Evolutionary conservation across 2,797 vertebrate genomes (phyloP).

Genomic region (Denticeps clupeoides): DNA sequence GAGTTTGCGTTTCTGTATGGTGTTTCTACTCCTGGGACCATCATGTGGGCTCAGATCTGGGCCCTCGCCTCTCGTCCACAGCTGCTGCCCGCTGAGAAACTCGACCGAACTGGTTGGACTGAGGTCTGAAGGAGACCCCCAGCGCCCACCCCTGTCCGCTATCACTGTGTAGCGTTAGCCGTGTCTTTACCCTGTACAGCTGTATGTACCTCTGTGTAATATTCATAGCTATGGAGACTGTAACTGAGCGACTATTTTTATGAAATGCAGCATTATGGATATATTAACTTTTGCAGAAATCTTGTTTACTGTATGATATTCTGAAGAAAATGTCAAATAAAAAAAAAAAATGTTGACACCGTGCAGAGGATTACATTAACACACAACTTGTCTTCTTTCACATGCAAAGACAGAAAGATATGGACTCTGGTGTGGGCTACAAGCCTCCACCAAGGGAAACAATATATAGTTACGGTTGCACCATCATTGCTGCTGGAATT

Average conservation of each 20-base stretch:
- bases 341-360: conserved; percentile 78
- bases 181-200: conserved; percentile 90
- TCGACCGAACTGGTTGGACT: no score
- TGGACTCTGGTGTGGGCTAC: no score
- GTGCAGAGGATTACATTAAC: conserved; percentile 35
- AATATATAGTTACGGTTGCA: no score
- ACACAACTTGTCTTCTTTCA: conserved; percentile 10
- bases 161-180: conserved; percentile 94
- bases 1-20: no score
- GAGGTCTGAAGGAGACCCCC: not conserved
- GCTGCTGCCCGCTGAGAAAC: conserved; percentile 18
- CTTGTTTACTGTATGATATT: conserved; percentile 99
- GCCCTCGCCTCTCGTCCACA: conserved; percentile 61
- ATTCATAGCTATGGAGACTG: conserved; percentile 96
- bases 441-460: no score
- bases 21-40: no score
- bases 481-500: no score
- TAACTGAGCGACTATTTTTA: conserved; percentile 99
- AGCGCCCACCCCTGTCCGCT: conserved; percentile 67
- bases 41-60: no score
- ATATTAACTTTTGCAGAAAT: conserved; percentile 99
- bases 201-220: conserved; percentile 88
- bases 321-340: conserved; percentile 93
- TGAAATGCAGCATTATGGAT: conserved; percentile 97
- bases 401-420: not conserved